Evolutionary conservation across 2,888 invertebrate species (phyloP).

Genomic region (Synanthedon tipuliformis): DNA sequence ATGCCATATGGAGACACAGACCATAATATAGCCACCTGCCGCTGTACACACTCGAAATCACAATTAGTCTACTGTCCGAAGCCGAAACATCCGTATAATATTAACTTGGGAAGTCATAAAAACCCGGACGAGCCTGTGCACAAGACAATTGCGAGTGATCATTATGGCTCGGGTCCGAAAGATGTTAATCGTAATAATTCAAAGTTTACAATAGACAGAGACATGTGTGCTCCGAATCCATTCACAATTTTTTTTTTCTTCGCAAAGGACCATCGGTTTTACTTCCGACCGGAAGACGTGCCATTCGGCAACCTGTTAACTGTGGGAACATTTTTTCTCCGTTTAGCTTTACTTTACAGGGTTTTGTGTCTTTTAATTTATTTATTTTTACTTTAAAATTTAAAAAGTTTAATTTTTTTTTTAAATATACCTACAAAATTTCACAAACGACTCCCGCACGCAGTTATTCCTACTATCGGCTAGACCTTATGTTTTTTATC

Average conservation of each 20-base stretch:
- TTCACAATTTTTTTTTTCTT: constrained; percentile 33
- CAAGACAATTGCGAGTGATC: constrained; percentile 21
- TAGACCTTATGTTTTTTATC: no score
- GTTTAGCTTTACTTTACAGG: constrained; percentile 1
- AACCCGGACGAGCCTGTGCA: background rate
- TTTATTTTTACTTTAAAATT: no score
- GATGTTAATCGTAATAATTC: constrained; percentile 45
- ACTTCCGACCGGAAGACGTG: constrained; percentile 65
- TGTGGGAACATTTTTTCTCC: constrained; percentile 59
- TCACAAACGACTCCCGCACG: no score
- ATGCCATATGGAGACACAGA: constrained; percentile 29
- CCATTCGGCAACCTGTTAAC: constrained; percentile 61
- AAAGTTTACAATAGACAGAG: constrained; percentile 23
- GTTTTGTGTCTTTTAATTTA: no score
- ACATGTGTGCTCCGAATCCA: constrained; percentile 49
- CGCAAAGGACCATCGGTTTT: constrained; percentile 52
- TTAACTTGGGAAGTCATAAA: background rate
- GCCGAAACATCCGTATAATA: no score
- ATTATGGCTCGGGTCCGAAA: constrained; percentile 32
- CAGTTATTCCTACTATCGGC: no score
- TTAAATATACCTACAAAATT: no score
- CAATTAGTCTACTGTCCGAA: constrained; percentile 7
- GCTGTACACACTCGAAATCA: constrained; percentile 3
- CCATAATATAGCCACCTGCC: constrained; percentile 38
- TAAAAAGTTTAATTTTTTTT: no score